Base-by-base conservation (phyloP, 2,888 invertebrate genomes). In the Aleiodes testaceus region DNA sequence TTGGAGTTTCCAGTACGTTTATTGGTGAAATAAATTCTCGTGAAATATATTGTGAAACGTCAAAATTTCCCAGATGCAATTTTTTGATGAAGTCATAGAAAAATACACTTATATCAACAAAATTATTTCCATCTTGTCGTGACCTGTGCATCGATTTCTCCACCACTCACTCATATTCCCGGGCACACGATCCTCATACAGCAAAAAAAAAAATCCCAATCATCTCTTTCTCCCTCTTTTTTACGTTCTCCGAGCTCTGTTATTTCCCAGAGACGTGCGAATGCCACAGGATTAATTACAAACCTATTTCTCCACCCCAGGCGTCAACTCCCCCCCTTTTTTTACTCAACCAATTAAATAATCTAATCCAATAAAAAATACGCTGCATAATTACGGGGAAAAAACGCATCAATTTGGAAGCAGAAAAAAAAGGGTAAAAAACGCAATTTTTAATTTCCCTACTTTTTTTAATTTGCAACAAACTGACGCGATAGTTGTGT, bases 81-180 rank as follows among this genome's bases (percentile, higher is more conserved):
- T 30, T 55, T 55, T 36, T 55, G 36, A 59, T 30, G 42, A 22
- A n/a, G 2, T 9, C n/a, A 59, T 42, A 36, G 11, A 9, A 59
- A 59, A 36, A 59, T 42, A 59, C 42, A 59, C 55, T 59, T 14
- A 42, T 59, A 59, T 59, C 18, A n/a, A 59, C 42, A 20, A 55
- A 14, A 42, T 16, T 59, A 36, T 42, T 59, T 42, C 5, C 59
- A 42, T 59, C 36, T 7, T 36, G 42, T 59, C 59, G 59, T 59
- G 59, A 59, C 59, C 36, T 42, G 59, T 59, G 26, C 36, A 36
- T 55, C 55, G 55, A 30, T 59, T 42, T 42, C 26, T 36, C 36
- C 36, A 36, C 18, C 4, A 59, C 59, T 59, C 59, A 16, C 26
- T 42, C 18, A 59, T n/a, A n/a, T 59, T 59, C 59, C n/a, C 14